Percentiles rank a stretch among this genome's conserved stretches.
These are phyloP conservation scores for Mallotus villosus DNA, from an alignment of 2,797 vertebrate genomes.

Conservation along the genomic window DNA sequence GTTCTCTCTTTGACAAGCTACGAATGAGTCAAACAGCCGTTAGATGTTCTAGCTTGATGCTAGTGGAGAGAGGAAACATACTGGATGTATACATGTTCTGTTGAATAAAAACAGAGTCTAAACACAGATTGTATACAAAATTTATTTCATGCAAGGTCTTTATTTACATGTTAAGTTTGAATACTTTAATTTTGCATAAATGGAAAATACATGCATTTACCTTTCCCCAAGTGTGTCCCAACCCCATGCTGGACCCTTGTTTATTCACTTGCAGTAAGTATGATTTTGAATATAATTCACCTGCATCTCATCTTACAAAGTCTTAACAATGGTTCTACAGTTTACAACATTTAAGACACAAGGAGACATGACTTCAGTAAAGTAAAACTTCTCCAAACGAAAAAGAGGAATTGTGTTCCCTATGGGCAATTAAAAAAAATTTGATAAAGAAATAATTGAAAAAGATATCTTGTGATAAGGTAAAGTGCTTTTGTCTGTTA, in stretches of 20 bases:
- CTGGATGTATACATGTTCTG: constrained; percentile 69
- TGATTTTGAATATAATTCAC: constrained; percentile 64
- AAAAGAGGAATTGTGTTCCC: constrained; percentile 59
- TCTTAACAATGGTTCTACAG: constrained; percentile 76
- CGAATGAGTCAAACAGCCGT: constrained; percentile 62
- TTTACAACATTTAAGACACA: constrained; percentile 86
- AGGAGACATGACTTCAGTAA: constrained; percentile 73
- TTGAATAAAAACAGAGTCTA: constrained; percentile 81
- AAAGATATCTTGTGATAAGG: constrained; percentile 54
- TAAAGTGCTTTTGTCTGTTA: constrained; percentile 69
- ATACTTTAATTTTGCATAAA: constrained; percentile 92
- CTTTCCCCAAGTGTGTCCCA: constrained; percentile 88
- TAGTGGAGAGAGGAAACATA: constrained; percentile 48
- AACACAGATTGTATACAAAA: constrained; percentile 89
- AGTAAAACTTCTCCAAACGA: constrained; percentile 64
- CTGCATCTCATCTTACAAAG: constrained; percentile 72
- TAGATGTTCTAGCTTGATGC: constrained; percentile 44
- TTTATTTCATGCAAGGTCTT: constrained; percentile 99
- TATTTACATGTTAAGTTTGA: constrained; percentile 80
- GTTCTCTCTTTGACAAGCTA: constrained; percentile 59
- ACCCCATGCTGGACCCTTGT: constrained; percentile 60
- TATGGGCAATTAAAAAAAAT: constrained; percentile 37
- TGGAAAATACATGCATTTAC: constrained; percentile 96
- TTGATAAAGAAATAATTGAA: constrained; percentile 47
- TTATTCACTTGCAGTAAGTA: constrained; percentile 58